Evolutionary conservation across 2,888 invertebrate genomes (phyloP), one percentile per base, ranked within the genome.

Genomic region (Crocallis elinguaria): DNA sequence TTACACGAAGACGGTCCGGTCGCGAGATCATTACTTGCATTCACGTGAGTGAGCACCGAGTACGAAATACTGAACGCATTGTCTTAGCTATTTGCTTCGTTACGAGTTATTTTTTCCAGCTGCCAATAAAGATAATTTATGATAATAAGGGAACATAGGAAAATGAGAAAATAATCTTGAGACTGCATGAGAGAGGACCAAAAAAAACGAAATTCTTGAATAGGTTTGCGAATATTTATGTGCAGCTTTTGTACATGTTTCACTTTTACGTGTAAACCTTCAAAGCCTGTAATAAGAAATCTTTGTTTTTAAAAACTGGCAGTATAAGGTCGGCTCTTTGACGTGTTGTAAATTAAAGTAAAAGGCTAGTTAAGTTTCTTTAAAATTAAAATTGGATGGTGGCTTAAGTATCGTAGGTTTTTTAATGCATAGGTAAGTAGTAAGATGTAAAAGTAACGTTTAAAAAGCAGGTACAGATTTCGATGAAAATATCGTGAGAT

Each of bases 1-100:
- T 88, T 85, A 85, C 82, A 71, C 68, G 77, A 65, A 73, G 79
- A 71, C 74, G 75, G 77, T 69, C 61, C 63, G 64, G 66, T 59
- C 66, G 62, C 66, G 56, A 69, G 73, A 74, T 76, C 72, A 85
- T 78, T 77, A 82, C 69, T 64, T 77, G 79, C 77, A 73, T 74
- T 82, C 71, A 76, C 75, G 79, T 82, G 84, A 81, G 82, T 29
- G 23, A 12, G 3, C 30, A 37, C 37, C 13, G 29, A 7, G 33
- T n/a, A 30, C 11, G 16, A 7, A 9, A 3, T n/a, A n/a, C n/a
- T 13, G 16, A n/a, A 44, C 11, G 14, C 41, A 71, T 70, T 72
- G 71, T 68, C 64, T 69, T 65, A 63, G 37, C 45, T 66, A 69
- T 69, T 71, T 65, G 7, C 37, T 23, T 12, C 6, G 8, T 12